Base-by-base conservation (phyloP, 2,113 vertebrate genomes). In the Ammodytes marinus region DNA sequence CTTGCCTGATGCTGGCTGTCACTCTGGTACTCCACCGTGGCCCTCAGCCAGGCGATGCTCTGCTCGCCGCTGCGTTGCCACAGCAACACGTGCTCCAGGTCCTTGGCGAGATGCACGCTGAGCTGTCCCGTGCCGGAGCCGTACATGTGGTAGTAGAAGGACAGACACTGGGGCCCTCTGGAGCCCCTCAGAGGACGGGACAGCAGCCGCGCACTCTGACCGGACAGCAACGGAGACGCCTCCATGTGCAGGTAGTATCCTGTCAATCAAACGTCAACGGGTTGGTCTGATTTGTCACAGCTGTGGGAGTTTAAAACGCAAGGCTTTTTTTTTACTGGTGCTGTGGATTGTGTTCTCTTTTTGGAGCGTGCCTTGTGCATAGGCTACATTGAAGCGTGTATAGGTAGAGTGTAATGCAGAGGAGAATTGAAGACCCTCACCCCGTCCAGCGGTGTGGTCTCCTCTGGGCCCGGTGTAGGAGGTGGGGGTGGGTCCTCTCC, bases 181-280 rank as follows among this genome's bases (percentile, higher is more conserved):
- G 94, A 93, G 40, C 96, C 96, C 74, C 97, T 93, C 65, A 99
- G 90, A 37, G 91, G 60, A 37, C 85, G 91, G 68, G 97, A 98
- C 27, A 91, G 75, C 67, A 99, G 94, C 2, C 89, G 95, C 0
- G 95, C 95, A 37, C 91, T 96, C 65, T 98, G 96, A 73, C 97
- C 96, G 0, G 96, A 94, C 27, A 97, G 93, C 96, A 99, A 96
- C 17, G 96, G 75, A 0, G 98, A 98, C 6, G 98, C 98, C 88
- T 99, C 97, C 45, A 98, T 95, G 88, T 98, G 94, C 95, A 99
- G 95, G 90, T 99, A 99, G 84, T 97, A 94, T n/a, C 98, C 98
- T 99, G 94, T 40, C 67, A 69, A 60, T 77, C 68, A 83, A 27
- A 61, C 9, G 27, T 0, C 2, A 39, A 13, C 4, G 2, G 3